Evolutionary conservation across 2,113 vertebrate species (phyloP).

Genomic region (Felis chaus): DNA sequence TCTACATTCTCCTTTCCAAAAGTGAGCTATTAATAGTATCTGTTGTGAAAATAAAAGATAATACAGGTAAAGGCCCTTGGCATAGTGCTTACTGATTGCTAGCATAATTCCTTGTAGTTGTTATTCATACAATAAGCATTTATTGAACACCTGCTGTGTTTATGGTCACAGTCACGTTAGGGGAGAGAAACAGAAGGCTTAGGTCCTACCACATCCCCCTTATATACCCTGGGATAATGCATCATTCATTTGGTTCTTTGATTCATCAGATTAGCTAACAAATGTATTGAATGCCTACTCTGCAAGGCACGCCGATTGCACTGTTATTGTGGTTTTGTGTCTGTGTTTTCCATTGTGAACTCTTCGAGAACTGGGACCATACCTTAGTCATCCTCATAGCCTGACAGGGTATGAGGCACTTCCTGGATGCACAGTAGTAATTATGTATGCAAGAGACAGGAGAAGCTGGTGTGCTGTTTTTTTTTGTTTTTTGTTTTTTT

Average conservation of each 20-base stretch:
- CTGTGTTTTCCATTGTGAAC: neutral
- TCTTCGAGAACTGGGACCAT: neutral
- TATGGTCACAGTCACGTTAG: constrained; percentile 22
- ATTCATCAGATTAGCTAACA: neutral
- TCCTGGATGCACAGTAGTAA: neutral
- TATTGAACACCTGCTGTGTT: constrained; percentile 60
- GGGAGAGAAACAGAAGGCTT: constrained; percentile 40
- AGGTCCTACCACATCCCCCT: neutral
- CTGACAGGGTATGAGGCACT: neutral
- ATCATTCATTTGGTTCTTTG: neutral
- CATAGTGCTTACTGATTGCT: constrained; percentile 46
- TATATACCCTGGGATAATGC: neutral
- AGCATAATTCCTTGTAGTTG: constrained; percentile 52
- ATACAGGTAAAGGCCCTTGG: constrained; percentile 34
- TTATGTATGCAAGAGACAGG: neutral
- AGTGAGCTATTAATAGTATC: neutral
- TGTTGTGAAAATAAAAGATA: neutral
- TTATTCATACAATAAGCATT: constrained; percentile 40
- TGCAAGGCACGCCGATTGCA: neutral
- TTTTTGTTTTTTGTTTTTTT: neutral
- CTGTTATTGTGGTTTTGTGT: neutral
- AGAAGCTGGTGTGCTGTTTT: neutral
- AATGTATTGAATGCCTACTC: neutral
- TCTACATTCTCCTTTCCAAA: neutral
- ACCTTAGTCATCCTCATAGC: neutral